A percentile compares a stretch with the other conserved stretches of the same genome.
Conservation (phyloP, 2,888 invertebrate species). For the Uropetala carovei region DNA sequence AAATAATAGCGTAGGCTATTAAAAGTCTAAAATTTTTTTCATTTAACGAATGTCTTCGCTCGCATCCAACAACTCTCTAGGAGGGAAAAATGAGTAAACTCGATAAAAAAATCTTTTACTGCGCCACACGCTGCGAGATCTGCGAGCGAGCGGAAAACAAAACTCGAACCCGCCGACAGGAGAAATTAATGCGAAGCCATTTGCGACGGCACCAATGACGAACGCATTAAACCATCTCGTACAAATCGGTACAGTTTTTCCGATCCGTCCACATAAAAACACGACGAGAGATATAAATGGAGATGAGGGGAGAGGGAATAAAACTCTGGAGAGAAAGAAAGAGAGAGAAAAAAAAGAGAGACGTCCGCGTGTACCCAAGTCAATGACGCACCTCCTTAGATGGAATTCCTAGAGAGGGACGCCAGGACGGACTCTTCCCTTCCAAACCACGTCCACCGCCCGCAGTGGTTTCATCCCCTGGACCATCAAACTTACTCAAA, state of each 20-base stretch:
- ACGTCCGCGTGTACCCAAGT: conserved; percentile 26
- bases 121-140: neutral
- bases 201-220: conserved; percentile 28
- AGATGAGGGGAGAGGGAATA: neutral
- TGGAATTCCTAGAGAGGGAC: conserved; percentile 15
- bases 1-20: neutral
- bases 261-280: conserved; percentile 8
- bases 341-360: neutral
- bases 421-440: neutral
- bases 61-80: neutral
- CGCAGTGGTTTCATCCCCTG: conserved; percentile 32
- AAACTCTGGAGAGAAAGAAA: neutral
- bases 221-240: conserved; percentile 19
- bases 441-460: conserved; percentile 36
- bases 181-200: neutral
- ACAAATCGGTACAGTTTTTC: conserved; percentile 32
- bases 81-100: neutral
- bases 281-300: neutral
- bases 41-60: neutral
- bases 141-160: neutral
- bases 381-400: conserved; percentile 16
- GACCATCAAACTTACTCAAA: conserved; percentile 48
- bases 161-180: neutral
- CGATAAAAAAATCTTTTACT: neutral
- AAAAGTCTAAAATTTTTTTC: neutral